Evolutionary conservation across 2,113 vertebrate genomes (phyloP), one percentile per base, ranked within the genome.

Genomic region (Albula glossodonta): DNA sequence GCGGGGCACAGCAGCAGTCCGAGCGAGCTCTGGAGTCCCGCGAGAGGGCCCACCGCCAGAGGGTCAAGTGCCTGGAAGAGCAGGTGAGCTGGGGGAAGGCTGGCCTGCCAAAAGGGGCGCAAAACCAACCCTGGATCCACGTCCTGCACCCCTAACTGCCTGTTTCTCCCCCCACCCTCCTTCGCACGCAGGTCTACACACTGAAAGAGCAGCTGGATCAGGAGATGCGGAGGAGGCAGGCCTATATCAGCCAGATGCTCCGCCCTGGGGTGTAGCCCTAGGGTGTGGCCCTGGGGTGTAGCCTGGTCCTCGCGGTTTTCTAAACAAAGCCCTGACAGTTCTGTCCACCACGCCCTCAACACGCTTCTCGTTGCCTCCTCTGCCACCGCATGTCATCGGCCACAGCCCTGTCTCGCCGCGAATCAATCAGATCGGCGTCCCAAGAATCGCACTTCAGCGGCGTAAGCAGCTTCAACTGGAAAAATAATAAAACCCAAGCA

Each of bases 201-300:
- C 92, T 95, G 81, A 95, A 93, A 91, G 94, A 96, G 70, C 96
- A 95, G 91, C 90, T 96, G 4, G 94, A 95, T 25, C 93, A 91
- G 91, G 95, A 96, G 87, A 87, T 88, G 3, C 88, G 56, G 74
- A 90, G 81, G 66, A 92, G 87, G 51, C 91, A 92, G 85, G 88
- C 91, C 5, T 93, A 85, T 85, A 89, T 92, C 31, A 84, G 41
- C 90, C 94, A 93, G 92, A 92, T 92, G 91, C 86, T 92, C 5
- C 86, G 53, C n/a, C 86, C 93, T 22, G 78, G 89, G 52, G 83
- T 92, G 82, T 94, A 93, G 90, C 87, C 50, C 10, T 41, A 41
- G 31, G 31, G 31, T 41, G 31, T 41, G 31, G 31, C 31, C 31
- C 31, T 41, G 31, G 31, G 31, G 31, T 41, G 31, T 41, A 41